Evolutionary conservation across 1,140 invertebrate species (phyloP), one percentile per base, ranked within the genome.

Genomic region (Drosophila ironensis): DNA sequence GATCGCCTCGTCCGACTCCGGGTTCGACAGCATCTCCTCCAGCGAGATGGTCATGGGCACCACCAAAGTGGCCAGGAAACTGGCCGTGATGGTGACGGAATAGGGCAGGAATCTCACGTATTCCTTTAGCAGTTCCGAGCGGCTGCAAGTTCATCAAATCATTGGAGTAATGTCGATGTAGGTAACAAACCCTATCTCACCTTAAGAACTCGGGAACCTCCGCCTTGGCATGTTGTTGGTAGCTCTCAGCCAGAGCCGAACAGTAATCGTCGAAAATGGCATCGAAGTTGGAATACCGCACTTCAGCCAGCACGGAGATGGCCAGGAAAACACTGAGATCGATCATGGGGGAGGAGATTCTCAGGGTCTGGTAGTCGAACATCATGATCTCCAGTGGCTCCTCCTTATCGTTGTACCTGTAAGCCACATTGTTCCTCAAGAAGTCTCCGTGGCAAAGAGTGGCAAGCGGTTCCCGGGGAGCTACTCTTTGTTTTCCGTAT

Each of bases 351-450:
- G 89, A 90, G 17, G 64, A 75, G 9, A 77, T 9, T 0, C 87
- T 56, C 17, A 90, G 11, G 0, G 89, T 90, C 64, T 90, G 89
- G 37, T 90, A 87, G 68, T 90, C 89, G 25, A 90, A 90, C 89
- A 90, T 90, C 70, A 90, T 88, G 3, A 80, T 71, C 3, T 75
- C 86, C 20, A 48, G 19, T 2, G 89, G 88, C 6, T 50, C 35
- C 2, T 70, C 80, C 9, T 42, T 33, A n/a, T 54, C 41, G 6
- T 56, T 47, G 24, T 88, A 84, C 35, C 61, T 86, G 35, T 73
- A 90, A 2, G 89, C 89, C 9, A 90, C 68, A 56, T 90, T 90
- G 25, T 90, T 90, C n/a, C 89, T 38, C 22, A 90, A 19, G 59
- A 72, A 90, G 19, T 90, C 89, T 0, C 88, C 88, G 14, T 90